Evolutionary conservation across 2,113 vertebrate genomes (phyloP).

Genomic region (Paratilapia polleni): DNA sequence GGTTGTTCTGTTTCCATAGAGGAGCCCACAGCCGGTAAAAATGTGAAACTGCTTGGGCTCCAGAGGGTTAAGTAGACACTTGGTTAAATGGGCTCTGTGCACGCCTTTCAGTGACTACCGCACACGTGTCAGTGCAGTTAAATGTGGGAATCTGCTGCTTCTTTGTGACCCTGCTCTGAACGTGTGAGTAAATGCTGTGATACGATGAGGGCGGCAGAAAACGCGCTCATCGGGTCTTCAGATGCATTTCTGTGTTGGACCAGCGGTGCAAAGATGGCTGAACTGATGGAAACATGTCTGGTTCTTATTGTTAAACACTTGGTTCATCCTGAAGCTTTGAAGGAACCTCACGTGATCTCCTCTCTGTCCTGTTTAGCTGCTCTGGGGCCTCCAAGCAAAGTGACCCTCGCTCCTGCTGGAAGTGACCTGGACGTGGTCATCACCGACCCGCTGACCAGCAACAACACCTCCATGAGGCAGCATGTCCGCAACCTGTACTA

Average conservation of each 20-base stretch:
- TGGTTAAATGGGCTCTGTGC: neutral
- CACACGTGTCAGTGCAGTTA: neutral
- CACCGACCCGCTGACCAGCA: slow-evolving; percentile 56
- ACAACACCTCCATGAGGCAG: slow-evolving; percentile 68
- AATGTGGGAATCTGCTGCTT: neutral
- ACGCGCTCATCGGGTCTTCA: no score
- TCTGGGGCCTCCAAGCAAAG: slow-evolving; percentile 69
- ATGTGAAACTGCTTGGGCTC: neutral
- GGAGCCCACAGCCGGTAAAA: no score
- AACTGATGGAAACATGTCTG: no score
- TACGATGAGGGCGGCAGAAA: no score
- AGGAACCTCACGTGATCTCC: neutral
- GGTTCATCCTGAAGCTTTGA: no score
- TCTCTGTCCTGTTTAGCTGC: slow-evolving; percentile 43
- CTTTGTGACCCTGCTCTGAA: no score
- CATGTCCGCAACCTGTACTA: slow-evolving; percentile 22
- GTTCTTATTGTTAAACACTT: no score
- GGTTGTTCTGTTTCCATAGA: no score
- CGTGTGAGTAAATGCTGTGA: neutral
- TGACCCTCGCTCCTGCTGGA: slow-evolving; percentile 35
- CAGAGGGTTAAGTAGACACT: neutral
- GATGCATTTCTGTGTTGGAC: no score
- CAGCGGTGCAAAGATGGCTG: no score
- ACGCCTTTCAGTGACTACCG: neutral
- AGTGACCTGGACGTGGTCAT: slow-evolving; percentile 59